These are phyloP conservation scores for Ptychoptera contaminata DNA, from an alignment of 2,888 invertebrate genomes.

Conservation along the genomic window DNA sequence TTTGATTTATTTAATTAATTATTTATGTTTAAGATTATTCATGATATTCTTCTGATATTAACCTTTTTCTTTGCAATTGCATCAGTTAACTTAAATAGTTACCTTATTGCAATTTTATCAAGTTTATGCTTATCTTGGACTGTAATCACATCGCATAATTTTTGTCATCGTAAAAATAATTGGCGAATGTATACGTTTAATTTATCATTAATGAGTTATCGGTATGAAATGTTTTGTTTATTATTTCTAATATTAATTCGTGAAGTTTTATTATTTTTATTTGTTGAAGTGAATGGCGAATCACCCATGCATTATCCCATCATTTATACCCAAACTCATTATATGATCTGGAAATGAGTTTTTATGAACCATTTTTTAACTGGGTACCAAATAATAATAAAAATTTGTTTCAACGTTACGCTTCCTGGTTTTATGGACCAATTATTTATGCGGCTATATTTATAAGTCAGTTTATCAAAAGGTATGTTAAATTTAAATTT, in stretches of 20 bases:
- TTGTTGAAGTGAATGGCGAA: constrained; percentile 44
- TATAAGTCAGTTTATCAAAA: constrained; percentile 18
- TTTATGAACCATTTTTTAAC: constrained; percentile 47
- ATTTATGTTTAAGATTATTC: constrained; percentile 21
- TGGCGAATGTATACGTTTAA: constrained; percentile 69
- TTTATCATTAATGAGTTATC: constrained; percentile 40
- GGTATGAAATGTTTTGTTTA: neutral
- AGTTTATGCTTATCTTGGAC: constrained; percentile 43
- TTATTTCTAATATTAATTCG: neutral
- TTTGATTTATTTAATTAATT: neutral
- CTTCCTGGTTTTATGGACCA: constrained; percentile 37
- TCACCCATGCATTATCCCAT: constrained; percentile 62
- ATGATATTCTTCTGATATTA: constrained; percentile 25
- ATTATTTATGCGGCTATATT: constrained; percentile 21
- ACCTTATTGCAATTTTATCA: constrained; percentile 26
- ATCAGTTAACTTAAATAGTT: constrained; percentile 23
- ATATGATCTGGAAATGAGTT: constrained; percentile 54
- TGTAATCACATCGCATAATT: constrained; percentile 54
- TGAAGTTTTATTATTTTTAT: constrained; percentile 18
- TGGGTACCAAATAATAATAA: constrained; percentile 43
- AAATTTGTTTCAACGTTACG: constrained; percentile 33
- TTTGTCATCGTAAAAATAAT: constrained; percentile 57
- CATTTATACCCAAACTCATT: constrained; percentile 64
- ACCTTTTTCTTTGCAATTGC: constrained; percentile 26
- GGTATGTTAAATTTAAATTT: constrained; percentile 15